These are phyloP conservation scores for Caenorhabditis japonica DNA, from an alignment of 2,888 invertebrate genomes.

Conservation along the genomic window DNA sequence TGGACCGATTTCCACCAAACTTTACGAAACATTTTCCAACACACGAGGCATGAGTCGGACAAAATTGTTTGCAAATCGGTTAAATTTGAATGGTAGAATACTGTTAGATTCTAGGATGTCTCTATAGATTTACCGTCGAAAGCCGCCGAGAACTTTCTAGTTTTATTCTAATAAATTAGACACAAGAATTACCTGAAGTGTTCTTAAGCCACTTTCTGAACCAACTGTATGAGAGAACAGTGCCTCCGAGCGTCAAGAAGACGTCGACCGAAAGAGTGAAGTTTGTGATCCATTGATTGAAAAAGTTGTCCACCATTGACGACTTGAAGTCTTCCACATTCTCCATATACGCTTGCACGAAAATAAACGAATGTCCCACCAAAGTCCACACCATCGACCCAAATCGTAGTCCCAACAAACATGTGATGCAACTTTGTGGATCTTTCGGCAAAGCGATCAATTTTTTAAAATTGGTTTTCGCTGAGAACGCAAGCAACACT, in stretches of 20 bases:
- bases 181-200: slow-evolving; percentile 64
- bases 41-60: no score
- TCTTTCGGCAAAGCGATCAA: slow-evolving; percentile 75
- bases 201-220: slow-evolving; percentile 76
- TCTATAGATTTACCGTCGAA: no score
- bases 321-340: slow-evolving; percentile 76
- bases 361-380: slow-evolving; percentile 76
- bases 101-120: no score
- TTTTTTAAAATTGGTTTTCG: slow-evolving; percentile 69
- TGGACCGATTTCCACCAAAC: no score
- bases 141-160: no score
- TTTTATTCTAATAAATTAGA: no score
- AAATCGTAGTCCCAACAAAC: slow-evolving; percentile 74
- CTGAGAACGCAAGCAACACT: slow-evolving; percentile 73
- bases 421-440: slow-evolving; percentile 74
- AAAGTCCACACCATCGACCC: slow-evolving; percentile 77
- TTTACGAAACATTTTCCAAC: no score
- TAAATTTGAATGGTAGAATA: not conserved
- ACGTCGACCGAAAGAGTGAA: slow-evolving; percentile 76
- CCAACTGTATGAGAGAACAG: slow-evolving; percentile 75
- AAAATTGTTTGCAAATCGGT: no score
- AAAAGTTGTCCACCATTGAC: slow-evolving; percentile 73
- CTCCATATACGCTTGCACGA: slow-evolving; percentile 75
- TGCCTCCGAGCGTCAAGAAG: slow-evolving; percentile 73
- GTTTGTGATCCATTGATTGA: slow-evolving; percentile 76